phyloP scores from a whole-genome alignment of 2,797 vertebrate genomes.

The Cyprinella venusta region DNA sequence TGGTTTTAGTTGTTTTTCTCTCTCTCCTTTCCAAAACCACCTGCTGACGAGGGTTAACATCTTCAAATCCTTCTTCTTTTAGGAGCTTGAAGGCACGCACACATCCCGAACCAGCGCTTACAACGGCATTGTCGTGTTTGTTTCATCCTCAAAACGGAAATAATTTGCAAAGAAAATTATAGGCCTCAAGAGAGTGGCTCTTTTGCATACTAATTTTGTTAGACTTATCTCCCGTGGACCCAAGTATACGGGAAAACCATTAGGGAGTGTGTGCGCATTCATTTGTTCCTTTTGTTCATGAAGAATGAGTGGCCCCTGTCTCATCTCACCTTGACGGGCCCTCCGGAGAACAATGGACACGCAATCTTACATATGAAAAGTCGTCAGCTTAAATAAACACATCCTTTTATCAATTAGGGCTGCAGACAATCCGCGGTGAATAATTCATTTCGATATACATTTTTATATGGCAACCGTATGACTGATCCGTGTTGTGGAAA shows the following conservation, averaged over 20 bases:
- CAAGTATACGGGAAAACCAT: constrained; percentile 87
- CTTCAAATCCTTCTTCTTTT: constrained; percentile 87
- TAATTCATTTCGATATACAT: constrained; percentile 43
- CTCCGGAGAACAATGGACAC: constrained; percentile 31
- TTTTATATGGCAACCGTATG: constrained; percentile 41
- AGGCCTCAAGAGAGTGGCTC: constrained; percentile 91
- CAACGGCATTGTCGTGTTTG: constrained; percentile 89
- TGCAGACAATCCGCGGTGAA: constrained; percentile 28
- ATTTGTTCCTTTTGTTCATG: constrained; percentile 74
- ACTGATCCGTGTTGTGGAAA: constrained; percentile 42
- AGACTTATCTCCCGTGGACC: constrained; percentile 96
- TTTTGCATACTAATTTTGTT: constrained; percentile 99
- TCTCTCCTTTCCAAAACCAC: constrained; percentile 81
- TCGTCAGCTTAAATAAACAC: constrained; percentile 41
- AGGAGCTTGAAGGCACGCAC: constrained; percentile 75
- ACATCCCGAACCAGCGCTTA: constrained; percentile 63
- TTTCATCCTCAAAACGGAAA: constrained; percentile 95
- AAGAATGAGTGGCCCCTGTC: constrained; percentile 66
- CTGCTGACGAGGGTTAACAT: constrained; percentile 93
- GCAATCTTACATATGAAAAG: constrained; percentile 27
- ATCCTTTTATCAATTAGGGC: constrained; percentile 47
- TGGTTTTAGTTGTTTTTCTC: constrained; percentile 77
- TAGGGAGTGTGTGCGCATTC: constrained; percentile 85
- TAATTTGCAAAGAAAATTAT: constrained; percentile 96
- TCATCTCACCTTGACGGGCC: constrained; percentile 60